Base-by-base conservation (phyloP, 1,140 invertebrate genomes). In the Diorhabda sublineata region DNA sequence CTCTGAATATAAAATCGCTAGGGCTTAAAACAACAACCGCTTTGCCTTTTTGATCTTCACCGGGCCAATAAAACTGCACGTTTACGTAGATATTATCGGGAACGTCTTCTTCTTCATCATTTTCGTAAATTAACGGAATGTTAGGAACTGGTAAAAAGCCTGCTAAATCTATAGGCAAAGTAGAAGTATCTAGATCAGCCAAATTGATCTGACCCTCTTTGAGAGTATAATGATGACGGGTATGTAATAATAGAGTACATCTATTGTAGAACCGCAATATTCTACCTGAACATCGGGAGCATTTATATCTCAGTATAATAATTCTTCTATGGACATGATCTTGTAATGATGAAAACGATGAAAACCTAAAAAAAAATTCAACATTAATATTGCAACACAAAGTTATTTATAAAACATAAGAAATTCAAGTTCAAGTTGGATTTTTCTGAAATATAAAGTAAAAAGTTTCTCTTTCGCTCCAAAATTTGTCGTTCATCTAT, bases 171-270 rank as follows among this genome's bases (percentile, higher is more conserved):
- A 74, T 56, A 2, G 76, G 74, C 5, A 79, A 61, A 41, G 64
- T n/a, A 8, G 9, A 66, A 9, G 77, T 69, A 47, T 76, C 72
- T 58, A 79, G 64, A 58, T 75, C 66, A 11, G 71, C 61, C n/a
- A 79, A 58, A 72, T 77, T 67, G 3, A 79, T 74, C n/a, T 58
- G n/a, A 45, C 77, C 77, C 57, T 72, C 64, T 44, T 65, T 45
- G 41, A 71, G 44, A 57, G 5, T 71, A 58, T 67, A 79, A 67
- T 79, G 78, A 11, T 72, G 69, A 44, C 78, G 68, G 6, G 72
- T 69, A 64, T 79, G 78, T n/a, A 79, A 69, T n/a, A 78, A 62
- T 26, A 79, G 68, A 2, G 76, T 70, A 70, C 78, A 79, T 47
- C 76, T 71, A 70, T 79, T 79, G 70, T 77, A 79, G 69, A 77